Evolutionary conservation across 2,888 invertebrate genomes (phyloP).

Genomic region (Aelia acuminata): DNA sequence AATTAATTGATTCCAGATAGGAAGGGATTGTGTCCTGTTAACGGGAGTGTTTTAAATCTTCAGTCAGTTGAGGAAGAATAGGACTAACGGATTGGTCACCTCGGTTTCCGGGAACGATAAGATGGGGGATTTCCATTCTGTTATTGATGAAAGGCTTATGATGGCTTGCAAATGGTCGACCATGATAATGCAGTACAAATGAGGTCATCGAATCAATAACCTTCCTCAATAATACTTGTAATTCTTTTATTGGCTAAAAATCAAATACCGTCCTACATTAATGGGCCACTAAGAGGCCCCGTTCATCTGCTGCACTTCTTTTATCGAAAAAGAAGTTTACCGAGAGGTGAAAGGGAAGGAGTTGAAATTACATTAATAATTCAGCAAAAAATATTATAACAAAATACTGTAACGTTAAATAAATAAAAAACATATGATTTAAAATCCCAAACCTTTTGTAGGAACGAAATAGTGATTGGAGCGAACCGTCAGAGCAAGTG

Average conservation of each 20-base stretch:
- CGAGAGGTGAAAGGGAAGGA: no score
- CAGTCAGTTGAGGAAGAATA: background rate
- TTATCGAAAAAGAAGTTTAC: no score
- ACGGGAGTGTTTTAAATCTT: constrained; percentile 10
- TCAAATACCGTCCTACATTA: background rate
- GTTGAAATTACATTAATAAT: no score
- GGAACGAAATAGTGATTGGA: no score
- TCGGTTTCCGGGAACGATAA: constrained; percentile 7
- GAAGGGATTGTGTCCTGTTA: background rate
- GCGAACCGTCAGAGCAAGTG: no score
- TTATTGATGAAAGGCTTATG: constrained; percentile 2
- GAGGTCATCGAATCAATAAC: background rate
- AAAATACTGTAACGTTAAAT: no score
- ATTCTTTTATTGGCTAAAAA: background rate
- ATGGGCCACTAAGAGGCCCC: no score
- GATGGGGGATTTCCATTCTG: constrained; percentile 5
- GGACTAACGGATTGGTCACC: constrained; percentile 20
- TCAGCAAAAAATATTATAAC: no score
- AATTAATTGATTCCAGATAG: constrained; percentile 27
- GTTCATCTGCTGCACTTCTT: no score
- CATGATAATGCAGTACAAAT: background rate
- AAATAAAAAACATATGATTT: no score
- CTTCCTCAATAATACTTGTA: background rate
- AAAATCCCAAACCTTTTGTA: no score
- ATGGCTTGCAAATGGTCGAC: background rate